Conservation (phyloP, 1,140 invertebrate species). For the Pseudachorutes palmiensis region DNA sequence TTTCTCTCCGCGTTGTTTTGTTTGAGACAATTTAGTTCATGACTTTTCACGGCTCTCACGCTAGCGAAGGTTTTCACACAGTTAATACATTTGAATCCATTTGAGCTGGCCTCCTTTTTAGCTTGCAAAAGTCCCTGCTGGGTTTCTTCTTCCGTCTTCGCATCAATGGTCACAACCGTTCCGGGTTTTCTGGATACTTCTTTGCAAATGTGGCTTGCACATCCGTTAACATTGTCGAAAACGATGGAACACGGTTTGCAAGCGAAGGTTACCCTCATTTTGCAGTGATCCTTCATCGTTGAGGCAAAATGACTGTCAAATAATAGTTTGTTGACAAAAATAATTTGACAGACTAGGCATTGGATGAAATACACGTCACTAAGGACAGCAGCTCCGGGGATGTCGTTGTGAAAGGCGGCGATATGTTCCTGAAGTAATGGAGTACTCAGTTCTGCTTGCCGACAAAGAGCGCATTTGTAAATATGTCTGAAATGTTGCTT, state of each 20-base stretch:
- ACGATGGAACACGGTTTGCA: neutral
- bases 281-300: neutral
- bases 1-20: neutral
- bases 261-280: neutral
- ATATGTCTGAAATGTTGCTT: neutral
- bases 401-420: neutral
- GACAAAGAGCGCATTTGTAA: neutral
- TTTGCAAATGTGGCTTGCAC: neutral
- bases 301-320: neutral
- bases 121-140: neutral
- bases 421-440: neutral
- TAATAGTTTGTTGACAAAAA: neutral
- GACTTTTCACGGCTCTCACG: neutral
- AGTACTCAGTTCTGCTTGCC: neutral
- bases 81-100: neutral
- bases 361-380: neutral
- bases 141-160: neutral
- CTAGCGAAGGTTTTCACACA: neutral
- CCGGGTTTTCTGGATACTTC: no score
- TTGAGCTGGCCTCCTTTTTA: neutral
- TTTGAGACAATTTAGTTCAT: conserved; percentile 3
- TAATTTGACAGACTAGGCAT: neutral
- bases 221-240: neutral
- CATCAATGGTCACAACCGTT: neutral
- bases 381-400: neutral